Base-by-base conservation (phyloP, 2,113 vertebrate genomes). In the Sinocyclocheilus anshuiensis region DNA sequence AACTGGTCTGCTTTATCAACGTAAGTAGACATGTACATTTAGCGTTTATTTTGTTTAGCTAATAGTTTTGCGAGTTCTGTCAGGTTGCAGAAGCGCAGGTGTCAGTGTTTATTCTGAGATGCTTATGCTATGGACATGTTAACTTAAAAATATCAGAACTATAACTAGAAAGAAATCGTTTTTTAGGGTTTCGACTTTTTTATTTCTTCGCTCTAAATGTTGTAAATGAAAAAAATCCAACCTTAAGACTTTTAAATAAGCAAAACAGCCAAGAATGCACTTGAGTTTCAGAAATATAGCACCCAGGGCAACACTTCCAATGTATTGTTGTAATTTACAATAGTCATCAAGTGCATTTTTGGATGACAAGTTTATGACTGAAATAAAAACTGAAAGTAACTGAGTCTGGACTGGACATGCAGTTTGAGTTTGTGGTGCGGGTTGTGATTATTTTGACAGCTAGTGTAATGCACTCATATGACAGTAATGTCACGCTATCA, bases 1-100 rank as follows among this genome's bases (percentile, higher is more conserved):
- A 96, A 96, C 92, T 99, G 97, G 97, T 97, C 97, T 0, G 95
- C 95, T 86, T 93, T 99, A 89, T 98, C 98, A 94, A 98, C 96
- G 98, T 98, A 92, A 93, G 93, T 85, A 74, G 2, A 29, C 15
- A 65, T 24, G 7, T 13, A 48, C 10, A 77, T 55, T 55, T 11
- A 53, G 24, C 26, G n/a, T 77, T 53, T 20, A 53, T 55, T 20
- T 53, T 55, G 0, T 22, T 42, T 42, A 2, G 20, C 42, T 16
- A 55, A 20, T 16, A 24, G 7, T 77, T 55, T 72, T 72, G 36
- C 69, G 20, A 1, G 42, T 55, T 55, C 26, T 77, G 13, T 20
- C 26, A 55, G 24, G 48, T 55, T 77, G 16, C 76, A 33, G 24
- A 77, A 77, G 75, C 75, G 75, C 45, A 77, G n/a, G 75, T 77